Evolutionary conservation across 2,888 invertebrate species (phyloP), one percentile per base, ranked within the genome.

Genomic region (Phalangium opilio): DNA sequence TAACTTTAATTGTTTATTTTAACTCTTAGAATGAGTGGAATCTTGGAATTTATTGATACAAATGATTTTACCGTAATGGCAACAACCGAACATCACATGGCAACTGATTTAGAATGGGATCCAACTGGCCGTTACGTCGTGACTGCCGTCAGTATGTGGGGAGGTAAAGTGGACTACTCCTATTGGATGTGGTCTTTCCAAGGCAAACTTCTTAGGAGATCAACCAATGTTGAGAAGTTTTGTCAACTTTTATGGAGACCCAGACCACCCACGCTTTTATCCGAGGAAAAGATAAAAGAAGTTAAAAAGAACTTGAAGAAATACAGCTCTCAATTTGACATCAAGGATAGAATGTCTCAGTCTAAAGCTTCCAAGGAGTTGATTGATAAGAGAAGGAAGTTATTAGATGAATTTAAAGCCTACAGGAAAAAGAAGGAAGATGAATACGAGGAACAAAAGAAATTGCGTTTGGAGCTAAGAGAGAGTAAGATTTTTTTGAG

Each of bases 111-210:
- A 1, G 95, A 95, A 66, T 99, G 98, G 98, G 98, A 99, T 69
- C 96, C 98, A 1, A 98, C 96, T 3, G 98, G 98, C 2, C 78
- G 98, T 53, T 98, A 89, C 63, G 89, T 98, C 12, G 84, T 86
- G 45, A 91, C 95, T 0, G 87, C 83, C 1, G 91, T 95, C 15
- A 91, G 91, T 1, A 83, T 83, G 52, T 93, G 93, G 80, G 93
- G 90, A 62, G 85, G 87, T 53, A 93, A 90, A 70, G 70, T 72
- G 44, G 78, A 79, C 63, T 73, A 75, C 55, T 95, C 91, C 2
- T 98, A 89, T 69, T 90, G 91, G 76, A 79, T 98, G 63, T 95
- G 95, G 84, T 89, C 90, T 33, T 96, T 98, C 81, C 96, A 98
- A 71, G 80, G 80, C 3, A 73, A 76, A 55, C 72, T 81, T 51